Evolutionary conservation across 2,797 vertebrate species (phyloP).

Genomic region (Galaxias olidus): DNA sequence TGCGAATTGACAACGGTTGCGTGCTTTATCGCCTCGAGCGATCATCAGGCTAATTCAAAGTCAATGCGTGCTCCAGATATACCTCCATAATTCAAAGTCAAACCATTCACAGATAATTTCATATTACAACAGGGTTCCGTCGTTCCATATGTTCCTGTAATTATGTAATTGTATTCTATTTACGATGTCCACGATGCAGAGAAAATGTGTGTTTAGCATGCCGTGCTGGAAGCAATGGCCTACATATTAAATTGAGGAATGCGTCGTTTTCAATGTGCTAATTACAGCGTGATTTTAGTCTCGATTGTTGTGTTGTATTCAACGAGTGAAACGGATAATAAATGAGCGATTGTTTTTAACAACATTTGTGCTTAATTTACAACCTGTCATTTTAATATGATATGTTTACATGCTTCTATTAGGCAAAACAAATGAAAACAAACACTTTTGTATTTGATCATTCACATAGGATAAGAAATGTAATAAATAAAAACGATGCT

Average conservation of each 20-base stretch:
- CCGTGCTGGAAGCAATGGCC: conserved; percentile 18
- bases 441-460: neutral
- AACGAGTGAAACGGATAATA: no score
- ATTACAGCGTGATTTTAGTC: no score
- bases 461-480: neutral
- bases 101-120: conserved; percentile 45
- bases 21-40: conserved; percentile 40
- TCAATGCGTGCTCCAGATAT: conserved; percentile 12
- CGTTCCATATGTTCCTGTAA: conserved; percentile 58
- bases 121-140: conserved; percentile 51
- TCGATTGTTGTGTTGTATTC: no score
- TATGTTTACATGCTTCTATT: neutral
- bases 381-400: neutral
- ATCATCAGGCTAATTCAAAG: conserved; percentile 27
- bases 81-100: conserved; percentile 27
- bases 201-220: conserved; percentile 25
- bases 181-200: conserved; percentile 21
- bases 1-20: no score
- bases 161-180: conserved; percentile 34
- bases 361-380: neutral
- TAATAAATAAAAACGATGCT: no score
- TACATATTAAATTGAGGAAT: conserved; percentile 17
- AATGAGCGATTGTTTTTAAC: no score
- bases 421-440: no score
- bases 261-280: no score